Evolutionary conservation across 2,113 vertebrate genomes (phyloP), one percentile per base, ranked within the genome.

Genomic region (Paralichthys olivaceus): DNA sequence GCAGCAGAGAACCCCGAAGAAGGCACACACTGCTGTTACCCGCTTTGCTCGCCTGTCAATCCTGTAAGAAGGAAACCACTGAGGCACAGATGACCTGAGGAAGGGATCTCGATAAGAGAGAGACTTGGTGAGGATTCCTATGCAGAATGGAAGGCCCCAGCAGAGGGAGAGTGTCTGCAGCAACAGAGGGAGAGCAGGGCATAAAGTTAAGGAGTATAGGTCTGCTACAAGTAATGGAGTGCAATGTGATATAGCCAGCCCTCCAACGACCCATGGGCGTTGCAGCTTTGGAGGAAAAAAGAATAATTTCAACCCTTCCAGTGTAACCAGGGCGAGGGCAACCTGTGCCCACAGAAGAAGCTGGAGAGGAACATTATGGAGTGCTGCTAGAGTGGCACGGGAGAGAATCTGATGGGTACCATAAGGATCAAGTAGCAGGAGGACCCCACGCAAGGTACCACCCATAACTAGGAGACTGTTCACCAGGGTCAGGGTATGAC

Each of bases 361-460:
- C 0, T 95, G 95, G 71, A 97, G 94, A 19, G 96, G 95, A 19
- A 93, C 28, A 0, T 96, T 96, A 88, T 95, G 94, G 43, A 98
- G 91, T 5, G 95, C 94, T 62, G 94, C 86, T 56, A 96, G 69
- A 0, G 91, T 89, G 0, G 85, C 85, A 2, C 75, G 26, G 9
- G 95, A 90, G 62, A 97, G 84, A 19, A 93, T 84, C 14, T 91
- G 93, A 22, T 90, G 88, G 0, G 94, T 94, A 7, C 96, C 96
- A 0, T 97, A 97, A 0, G 97, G 97, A 82, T 98, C 96, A 0
- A 94, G 82, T 13, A 98, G 92, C 73, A 97, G 93, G 73, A 96
- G 95, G 17, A 89, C 73, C 12, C 94, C 92, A 2, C 96, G 92
- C 59, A 97, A 90, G 29, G 90, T 73, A 7, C 95, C 94, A 23